Percentiles rank a stretch among this genome's conserved stretches.
Conservation (phyloP, 2,888 invertebrate species). For the Aporophyla lueneburgensis region DNA sequence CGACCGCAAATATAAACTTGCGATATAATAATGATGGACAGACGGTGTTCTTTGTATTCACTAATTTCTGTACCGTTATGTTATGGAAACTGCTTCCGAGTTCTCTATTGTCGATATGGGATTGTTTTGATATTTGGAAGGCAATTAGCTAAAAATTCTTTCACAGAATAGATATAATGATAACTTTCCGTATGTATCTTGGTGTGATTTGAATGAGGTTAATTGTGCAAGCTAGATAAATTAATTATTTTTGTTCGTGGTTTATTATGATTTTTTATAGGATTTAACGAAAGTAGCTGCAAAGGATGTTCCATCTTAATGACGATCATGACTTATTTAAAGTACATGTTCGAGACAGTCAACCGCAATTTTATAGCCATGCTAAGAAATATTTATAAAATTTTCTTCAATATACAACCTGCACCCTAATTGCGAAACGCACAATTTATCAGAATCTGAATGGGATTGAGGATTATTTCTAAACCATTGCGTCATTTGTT, state of each 20-base stretch:
- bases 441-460: no score
- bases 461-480: no score
- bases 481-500: no score
- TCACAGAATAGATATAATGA: slow-evolving; percentile 43
- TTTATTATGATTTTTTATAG: no score
- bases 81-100: slow-evolving; percentile 84
- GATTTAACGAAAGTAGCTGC: no score
- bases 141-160: slow-evolving; percentile 58
- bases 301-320: no score
- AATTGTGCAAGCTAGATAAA: neutral
- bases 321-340: neutral
- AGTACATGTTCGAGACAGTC: neutral
- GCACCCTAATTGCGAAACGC: no score
- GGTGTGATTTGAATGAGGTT: neutral
- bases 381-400: no score
- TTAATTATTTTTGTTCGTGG: neutral
- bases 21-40: slow-evolving; percentile 72
- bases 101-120: slow-evolving; percentile 72
- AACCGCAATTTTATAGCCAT: neutral
- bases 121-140: slow-evolving; percentile 68
- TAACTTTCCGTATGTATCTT: neutral
- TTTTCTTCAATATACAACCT: no score
- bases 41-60: slow-evolving; percentile 75
- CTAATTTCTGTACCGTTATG: slow-evolving; percentile 84
- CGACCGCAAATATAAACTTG: slow-evolving; percentile 57